Evolutionary conservation across 2,888 invertebrate species (phyloP).

Genomic region (Bruchidius siliquastri): DNA sequence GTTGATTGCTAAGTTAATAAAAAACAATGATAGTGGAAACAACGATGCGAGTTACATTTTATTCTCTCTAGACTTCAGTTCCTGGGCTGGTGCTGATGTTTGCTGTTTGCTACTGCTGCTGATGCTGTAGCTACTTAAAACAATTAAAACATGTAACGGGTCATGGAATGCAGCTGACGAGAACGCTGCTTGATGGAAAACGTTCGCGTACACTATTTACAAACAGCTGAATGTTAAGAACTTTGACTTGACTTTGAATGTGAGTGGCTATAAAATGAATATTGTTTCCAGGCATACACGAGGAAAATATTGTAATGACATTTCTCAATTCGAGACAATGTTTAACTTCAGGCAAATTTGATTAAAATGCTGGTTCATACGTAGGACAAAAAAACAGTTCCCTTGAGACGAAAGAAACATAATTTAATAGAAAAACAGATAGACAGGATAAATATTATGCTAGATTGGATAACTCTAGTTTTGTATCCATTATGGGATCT

Average conservation of each 20-base stretch:
- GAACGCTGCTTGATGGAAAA: neutral
- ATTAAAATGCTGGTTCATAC: no score
- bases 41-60: neutral
- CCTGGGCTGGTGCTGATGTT: neutral
- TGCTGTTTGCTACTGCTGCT: no score
- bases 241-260: neutral
- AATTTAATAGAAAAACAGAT: no score
- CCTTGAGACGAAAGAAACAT: no score
- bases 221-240: neutral
- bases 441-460: no score
- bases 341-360: no score
- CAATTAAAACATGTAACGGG: neutral
- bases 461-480: no score
- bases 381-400: no score
- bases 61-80: neutral
- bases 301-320: neutral
- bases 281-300: neutral
- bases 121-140: neutral
- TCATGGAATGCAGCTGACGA: neutral
- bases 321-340: no score
- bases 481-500: no score
- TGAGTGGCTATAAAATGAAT: neutral
- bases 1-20: neutral
- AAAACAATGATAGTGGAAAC: neutral
- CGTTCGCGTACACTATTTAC: neutral